Evolutionary conservation across 1,140 invertebrate genomes (phyloP).

Genomic region (Cotesia chilonis): DNA sequence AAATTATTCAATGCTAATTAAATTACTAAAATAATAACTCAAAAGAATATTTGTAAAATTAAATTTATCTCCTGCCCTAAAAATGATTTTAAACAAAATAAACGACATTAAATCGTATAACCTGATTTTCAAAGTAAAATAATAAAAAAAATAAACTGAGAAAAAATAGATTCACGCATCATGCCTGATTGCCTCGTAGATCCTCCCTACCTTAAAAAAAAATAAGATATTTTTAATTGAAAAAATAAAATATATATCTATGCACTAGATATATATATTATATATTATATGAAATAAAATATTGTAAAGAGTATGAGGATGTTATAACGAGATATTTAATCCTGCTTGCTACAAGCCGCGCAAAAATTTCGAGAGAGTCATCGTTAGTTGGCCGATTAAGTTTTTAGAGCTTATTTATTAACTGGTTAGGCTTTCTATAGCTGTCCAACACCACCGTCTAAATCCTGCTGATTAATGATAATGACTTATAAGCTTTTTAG

Average conservation of each 20-base stretch:
- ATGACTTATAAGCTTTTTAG: background rate
- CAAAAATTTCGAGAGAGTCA: conserved; percentile 24
- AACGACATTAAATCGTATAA: background rate
- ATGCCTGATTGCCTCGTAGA: conserved; percentile 53
- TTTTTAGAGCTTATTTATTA: conserved; percentile 25
- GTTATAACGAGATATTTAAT: conserved; percentile 21
- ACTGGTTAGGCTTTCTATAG: conserved; percentile 27
- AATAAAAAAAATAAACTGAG: conserved; percentile 25
- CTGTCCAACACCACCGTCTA: conserved; percentile 7
- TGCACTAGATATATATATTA: background rate
- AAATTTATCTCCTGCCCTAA: too few species aligned
- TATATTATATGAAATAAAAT: background rate
- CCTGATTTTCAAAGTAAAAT: conserved; percentile 25
- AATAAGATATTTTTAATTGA: conserved; percentile 27
- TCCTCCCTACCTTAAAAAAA: conserved; percentile 32
- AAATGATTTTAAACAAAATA: conserved; percentile 10
- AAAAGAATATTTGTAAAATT: too few species aligned
- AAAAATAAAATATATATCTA: conserved; percentile 11
- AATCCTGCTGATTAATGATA: background rate
- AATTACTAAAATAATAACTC: too few species aligned
- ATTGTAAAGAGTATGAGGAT: conserved; percentile 29
- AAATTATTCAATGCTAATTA: too few species aligned
- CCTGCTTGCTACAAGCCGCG: conserved; percentile 30
- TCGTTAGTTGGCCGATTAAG: conserved; percentile 32
- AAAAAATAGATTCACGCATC: conserved; percentile 52